A percentile compares a stretch with the other conserved stretches of the same genome.
Evolutionary conservation across 1,140 invertebrate species (phyloP).

Genomic region (Chelonus insularis): DNA sequence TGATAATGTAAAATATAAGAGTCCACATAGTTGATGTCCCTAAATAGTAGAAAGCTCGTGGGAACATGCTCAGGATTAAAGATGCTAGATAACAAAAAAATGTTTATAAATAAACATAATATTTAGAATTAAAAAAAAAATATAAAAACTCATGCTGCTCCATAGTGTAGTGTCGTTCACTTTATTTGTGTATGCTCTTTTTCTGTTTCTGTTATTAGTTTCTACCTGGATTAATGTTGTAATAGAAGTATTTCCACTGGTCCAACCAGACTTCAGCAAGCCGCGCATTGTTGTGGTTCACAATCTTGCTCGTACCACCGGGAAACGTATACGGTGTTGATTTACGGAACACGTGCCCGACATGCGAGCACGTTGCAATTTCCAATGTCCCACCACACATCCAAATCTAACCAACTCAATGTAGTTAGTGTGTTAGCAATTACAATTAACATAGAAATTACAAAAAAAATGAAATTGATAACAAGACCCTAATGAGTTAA

Average conservation of each 20-base stretch:
- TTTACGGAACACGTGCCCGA: conserved; percentile 97
- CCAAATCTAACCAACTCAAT: conserved; percentile 80
- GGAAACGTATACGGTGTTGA: conserved; percentile 99
- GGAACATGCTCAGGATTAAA: conserved; percentile 29
- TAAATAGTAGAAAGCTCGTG: neutral
- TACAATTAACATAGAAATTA: conserved; percentile 35
- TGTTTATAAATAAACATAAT: neutral
- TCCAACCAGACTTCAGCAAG: conserved; percentile 97
- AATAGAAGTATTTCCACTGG: conserved; percentile 98
- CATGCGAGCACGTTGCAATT: conserved; percentile 89
- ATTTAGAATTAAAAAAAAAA: conserved; percentile 25
- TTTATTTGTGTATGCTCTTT: conserved; percentile 10
- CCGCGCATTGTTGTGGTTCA: conserved; percentile 97
- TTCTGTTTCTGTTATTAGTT: conserved; percentile 43
- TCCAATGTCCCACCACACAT: conserved; percentile 94
- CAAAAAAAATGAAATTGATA: conserved; percentile 26
- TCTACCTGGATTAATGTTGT: conserved; percentile 94
- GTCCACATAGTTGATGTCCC: conserved; percentile 6
- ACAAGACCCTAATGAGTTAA: conserved; percentile 14
- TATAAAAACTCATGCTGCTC: conserved; percentile 1
- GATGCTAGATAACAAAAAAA: neutral
- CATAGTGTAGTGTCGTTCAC: neutral
- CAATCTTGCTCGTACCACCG: conserved; percentile 94
- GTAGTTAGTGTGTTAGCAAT: conserved; percentile 56
- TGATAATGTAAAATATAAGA: conserved; percentile 36